Percentiles rank a stretch among this genome's conserved stretches.
phyloP scores from a whole-genome alignment of 2,888 invertebrate genomes.

The Cistogaster globosa region DNA sequence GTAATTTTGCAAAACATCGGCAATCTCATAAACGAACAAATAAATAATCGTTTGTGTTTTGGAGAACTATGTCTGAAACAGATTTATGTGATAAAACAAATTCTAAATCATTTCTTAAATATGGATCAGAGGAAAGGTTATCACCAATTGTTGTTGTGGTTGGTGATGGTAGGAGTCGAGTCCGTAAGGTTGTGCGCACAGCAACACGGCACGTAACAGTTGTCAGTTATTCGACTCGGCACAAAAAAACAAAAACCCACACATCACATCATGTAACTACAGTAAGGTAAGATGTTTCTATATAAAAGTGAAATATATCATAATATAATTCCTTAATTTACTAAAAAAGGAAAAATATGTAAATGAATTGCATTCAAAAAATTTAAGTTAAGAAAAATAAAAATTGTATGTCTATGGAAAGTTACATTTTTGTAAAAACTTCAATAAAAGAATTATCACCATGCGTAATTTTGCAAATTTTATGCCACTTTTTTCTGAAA shows the following conservation, averaged over 20 bases:
- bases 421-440: too few relatives aligned
- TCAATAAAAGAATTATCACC: too few relatives aligned
- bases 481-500: too few relatives aligned
- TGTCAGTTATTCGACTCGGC: slow-evolving; percentile 83
- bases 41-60: slow-evolving; percentile 14
- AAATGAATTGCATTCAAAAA: too few relatives aligned
- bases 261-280: slow-evolving; percentile 83
- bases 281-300: slow-evolving; percentile 81
- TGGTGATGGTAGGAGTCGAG: slow-evolving; percentile 82
- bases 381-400: too few relatives aligned
- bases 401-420: too few relatives aligned
- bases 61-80: slow-evolving; percentile 77
- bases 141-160: slow-evolving; percentile 83
- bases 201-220: slow-evolving; percentile 83
- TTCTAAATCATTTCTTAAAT: slow-evolving; percentile 81
- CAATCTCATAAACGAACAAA: slow-evolving; percentile 10
- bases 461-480: too few relatives aligned
- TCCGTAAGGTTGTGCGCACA: slow-evolving; percentile 82
- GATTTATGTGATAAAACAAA: slow-evolving; percentile 75
- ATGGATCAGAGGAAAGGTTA: slow-evolving; percentile 80
- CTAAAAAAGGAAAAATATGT: too few relatives aligned
- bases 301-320: neutral
- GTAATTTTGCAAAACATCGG: slow-evolving; percentile 28
- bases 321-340: too few relatives aligned
- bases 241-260: slow-evolving; percentile 83